Evolutionary conservation across 2,888 invertebrate genomes (phyloP).

Genomic region (Pristionchus exspectatus): DNA sequence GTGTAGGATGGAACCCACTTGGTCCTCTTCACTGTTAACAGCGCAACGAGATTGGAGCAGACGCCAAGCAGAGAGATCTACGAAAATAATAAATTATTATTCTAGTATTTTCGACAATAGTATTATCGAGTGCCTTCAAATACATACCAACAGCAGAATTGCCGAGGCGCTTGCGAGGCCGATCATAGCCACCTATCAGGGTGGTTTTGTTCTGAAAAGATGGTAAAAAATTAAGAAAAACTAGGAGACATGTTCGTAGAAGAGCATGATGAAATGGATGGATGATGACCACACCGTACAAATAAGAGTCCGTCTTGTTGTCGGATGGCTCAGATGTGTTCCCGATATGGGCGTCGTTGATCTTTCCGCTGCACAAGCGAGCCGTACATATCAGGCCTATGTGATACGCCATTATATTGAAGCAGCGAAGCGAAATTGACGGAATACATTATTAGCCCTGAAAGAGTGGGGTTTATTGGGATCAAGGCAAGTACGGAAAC

Average conservation of each 20-base stretch:
- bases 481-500: too few relatives aligned
- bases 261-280: too few relatives aligned
- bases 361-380: not conserved
- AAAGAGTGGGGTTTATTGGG: too few relatives aligned
- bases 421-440: not conserved
- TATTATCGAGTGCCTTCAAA: not conserved
- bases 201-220: too few relatives aligned
- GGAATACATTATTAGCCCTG: not conserved
- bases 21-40: constrained; percentile 25
- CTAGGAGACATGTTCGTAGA: too few relatives aligned
- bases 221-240: too few relatives aligned
- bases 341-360: too few relatives aligned
- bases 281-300: not conserved
- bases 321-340: not conserved
- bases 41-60: not conserved
- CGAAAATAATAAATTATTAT: not conserved
- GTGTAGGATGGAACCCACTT: constrained; percentile 26
- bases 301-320: not conserved
- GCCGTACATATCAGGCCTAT: not conserved
- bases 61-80: not conserved
- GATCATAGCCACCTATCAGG: not conserved
- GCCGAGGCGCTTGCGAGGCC: constrained; percentile 21
- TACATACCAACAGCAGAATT: not conserved
- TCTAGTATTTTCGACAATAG: not conserved
- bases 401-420: not conserved